Evolutionary conservation across 1,140 invertebrate species (phyloP).

Genomic region (Sitobion miscanthi): DNA sequence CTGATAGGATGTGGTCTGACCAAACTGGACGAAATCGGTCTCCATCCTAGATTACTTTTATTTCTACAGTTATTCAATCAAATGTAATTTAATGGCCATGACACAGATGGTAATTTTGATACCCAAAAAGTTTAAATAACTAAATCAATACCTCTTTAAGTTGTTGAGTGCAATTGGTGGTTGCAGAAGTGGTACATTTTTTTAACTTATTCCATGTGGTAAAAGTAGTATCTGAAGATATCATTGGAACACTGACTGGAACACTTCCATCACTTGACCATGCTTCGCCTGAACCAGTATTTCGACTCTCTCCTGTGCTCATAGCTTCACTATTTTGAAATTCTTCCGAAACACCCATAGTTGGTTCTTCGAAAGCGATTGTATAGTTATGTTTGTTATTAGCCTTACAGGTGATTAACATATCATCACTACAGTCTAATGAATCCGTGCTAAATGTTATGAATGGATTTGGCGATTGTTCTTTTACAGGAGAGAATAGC

Average conservation of each 20-base stretch:
- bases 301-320: slow-evolving; percentile 52
- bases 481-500: slow-evolving; percentile 89
- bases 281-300: slow-evolving; percentile 52
- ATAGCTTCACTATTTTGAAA: slow-evolving; percentile 65
- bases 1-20: no score
- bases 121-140: background rate
- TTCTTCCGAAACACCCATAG: slow-evolving; percentile 82
- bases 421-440: slow-evolving; percentile 85
- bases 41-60: no score
- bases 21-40: no score
- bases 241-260: slow-evolving; percentile 67
- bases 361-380: slow-evolving; percentile 89
- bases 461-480: slow-evolving; percentile 72
- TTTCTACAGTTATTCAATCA: no score
- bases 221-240: slow-evolving; percentile 79
- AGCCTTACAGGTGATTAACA: slow-evolving; percentile 83
- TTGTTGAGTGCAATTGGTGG: slow-evolving; percentile 68
- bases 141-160: slow-evolving; percentile 78
- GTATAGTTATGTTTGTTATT: slow-evolving; percentile 96
- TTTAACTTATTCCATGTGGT: slow-evolving; percentile 86
- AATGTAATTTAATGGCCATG: no score
- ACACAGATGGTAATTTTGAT: background rate
- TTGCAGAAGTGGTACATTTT: slow-evolving; percentile 64
- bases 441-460: slow-evolving; percentile 87
- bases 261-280: slow-evolving; percentile 51